Evolutionary conservation across 2,113 vertebrate species (phyloP).

Genomic region (Ameiurus melas): DNA sequence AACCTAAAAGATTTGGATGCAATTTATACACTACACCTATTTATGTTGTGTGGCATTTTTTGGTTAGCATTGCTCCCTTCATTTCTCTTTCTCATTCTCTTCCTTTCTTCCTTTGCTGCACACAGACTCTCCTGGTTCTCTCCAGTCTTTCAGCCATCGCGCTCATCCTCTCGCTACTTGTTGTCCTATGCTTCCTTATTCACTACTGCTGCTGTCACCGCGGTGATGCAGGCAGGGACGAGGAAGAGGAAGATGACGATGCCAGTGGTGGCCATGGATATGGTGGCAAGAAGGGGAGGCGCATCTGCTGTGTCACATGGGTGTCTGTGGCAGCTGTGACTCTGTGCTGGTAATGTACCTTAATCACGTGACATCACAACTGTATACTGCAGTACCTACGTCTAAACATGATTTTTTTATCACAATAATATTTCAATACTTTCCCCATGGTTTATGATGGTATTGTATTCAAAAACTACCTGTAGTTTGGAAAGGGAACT

Average conservation of each 20-base stretch:
- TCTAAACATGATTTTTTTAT: neutral
- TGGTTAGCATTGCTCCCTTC: neutral
- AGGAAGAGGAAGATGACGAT: constrained; percentile 79
- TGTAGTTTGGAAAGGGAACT: neutral
- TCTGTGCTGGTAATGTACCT: constrained; percentile 81
- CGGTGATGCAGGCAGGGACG: constrained; percentile 71
- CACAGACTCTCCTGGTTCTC: constrained; percentile 84
- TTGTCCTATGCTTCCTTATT: constrained; percentile 87
- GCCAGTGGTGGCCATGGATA: constrained; percentile 75
- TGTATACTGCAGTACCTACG: neutral
- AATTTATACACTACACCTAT: neutral
- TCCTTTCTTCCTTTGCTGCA: constrained; percentile 35
- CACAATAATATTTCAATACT: neutral
- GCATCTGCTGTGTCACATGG: constrained; percentile 87
- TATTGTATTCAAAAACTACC: neutral
- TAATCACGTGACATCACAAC: neutral
- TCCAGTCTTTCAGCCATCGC: constrained; percentile 84
- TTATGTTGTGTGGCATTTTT: neutral
- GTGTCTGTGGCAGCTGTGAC: constrained; percentile 85
- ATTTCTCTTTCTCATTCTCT: constrained; percentile 33
- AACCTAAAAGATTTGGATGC: neutral
- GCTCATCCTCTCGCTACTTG: constrained; percentile 82
- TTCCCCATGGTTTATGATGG: neutral
- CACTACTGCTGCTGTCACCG: constrained; percentile 86
- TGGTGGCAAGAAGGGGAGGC: constrained; percentile 76